phyloP scores from a whole-genome alignment of 2,888 invertebrate genomes.

The Mamestra brassicae region DNA sequence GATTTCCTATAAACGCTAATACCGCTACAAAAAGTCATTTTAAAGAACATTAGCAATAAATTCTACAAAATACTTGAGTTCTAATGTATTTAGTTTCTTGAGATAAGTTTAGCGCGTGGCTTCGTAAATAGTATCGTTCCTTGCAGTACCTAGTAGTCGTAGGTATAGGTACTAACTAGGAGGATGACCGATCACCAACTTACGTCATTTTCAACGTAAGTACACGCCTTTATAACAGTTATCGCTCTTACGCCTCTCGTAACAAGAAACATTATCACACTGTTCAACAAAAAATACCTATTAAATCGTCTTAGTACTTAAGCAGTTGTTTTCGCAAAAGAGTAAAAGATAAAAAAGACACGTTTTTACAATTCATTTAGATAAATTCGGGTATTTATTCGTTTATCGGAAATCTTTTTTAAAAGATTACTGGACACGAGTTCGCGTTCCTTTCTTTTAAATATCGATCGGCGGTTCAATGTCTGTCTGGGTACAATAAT shows the following conservation, averaged over 20 bases:
- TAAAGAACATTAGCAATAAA: background rate
- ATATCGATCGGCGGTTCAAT: conserved; percentile 18
- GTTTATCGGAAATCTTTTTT: conserved; percentile 49
- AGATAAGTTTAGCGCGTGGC: conserved; percentile 16
- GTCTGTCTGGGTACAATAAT: conserved; percentile 17
- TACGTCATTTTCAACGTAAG: conserved; percentile 33
- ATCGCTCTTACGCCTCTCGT: conserved; percentile 32
- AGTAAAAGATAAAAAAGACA: conserved; percentile 40
- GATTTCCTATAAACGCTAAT: conserved; percentile 4
- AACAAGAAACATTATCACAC: conserved; percentile 33
- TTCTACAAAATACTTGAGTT: conserved; percentile 10
- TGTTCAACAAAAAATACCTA: background rate
- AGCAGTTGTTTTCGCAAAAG: conserved; percentile 46
- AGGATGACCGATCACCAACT: conserved; percentile 44
- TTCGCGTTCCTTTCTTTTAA: conserved; percentile 28
- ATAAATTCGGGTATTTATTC: conserved; percentile 38
- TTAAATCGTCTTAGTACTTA: conserved; percentile 6
- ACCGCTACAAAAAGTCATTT: background rate
- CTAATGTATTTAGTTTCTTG: background rate
- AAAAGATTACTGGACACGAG: conserved; percentile 29
- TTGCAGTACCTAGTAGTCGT: background rate
- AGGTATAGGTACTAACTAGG: conserved; percentile 12
- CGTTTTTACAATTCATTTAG: conserved; percentile 46
- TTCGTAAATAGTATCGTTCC: background rate
- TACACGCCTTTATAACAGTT: conserved; percentile 29